phyloP scores from a whole-genome alignment of 2,113 vertebrate genomes.

The Macquaria ambigua region DNA sequence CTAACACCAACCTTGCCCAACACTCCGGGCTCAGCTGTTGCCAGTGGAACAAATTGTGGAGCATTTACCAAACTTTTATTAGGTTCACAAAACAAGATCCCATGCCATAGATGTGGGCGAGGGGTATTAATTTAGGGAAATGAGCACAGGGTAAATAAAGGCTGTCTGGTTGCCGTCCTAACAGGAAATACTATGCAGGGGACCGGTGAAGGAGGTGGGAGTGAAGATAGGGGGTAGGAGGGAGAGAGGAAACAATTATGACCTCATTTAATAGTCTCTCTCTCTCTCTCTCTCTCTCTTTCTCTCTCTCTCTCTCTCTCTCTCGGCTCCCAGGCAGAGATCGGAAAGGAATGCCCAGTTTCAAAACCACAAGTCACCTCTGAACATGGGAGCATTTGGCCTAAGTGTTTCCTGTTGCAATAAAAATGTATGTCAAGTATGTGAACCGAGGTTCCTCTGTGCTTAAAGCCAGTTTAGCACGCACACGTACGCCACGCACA shows the following conservation, averaged over 20 bases:
- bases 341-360: constrained; percentile 78
- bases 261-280: constrained; percentile 82
- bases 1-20: constrained; percentile 42
- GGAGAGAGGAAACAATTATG: constrained; percentile 79
- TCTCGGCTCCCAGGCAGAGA: constrained; percentile 69
- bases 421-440: constrained; percentile 82
- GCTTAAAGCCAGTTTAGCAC: constrained; percentile 39
- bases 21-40: constrained; percentile 49
- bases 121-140: constrained; percentile 82
- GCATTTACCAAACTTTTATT: constrained; percentile 81
- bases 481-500: constrained; percentile 2
- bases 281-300: constrained; percentile 44
- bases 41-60: constrained; percentile 74
- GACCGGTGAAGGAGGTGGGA: constrained; percentile 65
- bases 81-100: constrained; percentile 75
- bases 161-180: constrained; percentile 79
- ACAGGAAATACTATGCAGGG: constrained; percentile 83
- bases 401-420: constrained; percentile 84
- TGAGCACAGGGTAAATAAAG: constrained; percentile 81
- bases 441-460: constrained; percentile 71
- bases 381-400: constrained; percentile 78
- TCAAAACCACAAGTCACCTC: constrained; percentile 80
- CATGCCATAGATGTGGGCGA: constrained; percentile 78
- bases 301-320: constrained; percentile 45
- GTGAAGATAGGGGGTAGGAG: constrained; percentile 34